These are phyloP conservation scores for Ailuropoda melanoleuca DNA, from an alignment of 2,113 vertebrate species.

Conservation along the genomic window DNA sequence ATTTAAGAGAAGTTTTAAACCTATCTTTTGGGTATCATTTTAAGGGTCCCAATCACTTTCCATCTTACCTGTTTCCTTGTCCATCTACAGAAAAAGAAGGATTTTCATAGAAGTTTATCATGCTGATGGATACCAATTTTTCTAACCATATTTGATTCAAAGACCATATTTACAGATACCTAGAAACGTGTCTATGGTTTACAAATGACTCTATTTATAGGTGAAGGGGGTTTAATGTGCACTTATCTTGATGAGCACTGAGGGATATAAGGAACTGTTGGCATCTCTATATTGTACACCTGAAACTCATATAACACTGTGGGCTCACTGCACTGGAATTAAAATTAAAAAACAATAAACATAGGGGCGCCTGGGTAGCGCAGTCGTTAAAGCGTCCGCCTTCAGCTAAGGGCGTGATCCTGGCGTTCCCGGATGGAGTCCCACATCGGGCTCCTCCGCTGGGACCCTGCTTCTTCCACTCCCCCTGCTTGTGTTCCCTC, in stretches of 20 bases:
- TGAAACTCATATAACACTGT: background rate
- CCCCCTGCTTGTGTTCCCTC: no score
- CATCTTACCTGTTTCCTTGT: background rate
- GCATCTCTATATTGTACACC: background rate
- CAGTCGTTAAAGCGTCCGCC: no score
- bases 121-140: background rate
- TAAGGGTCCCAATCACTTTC: background rate
- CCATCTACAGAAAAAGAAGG: background rate
- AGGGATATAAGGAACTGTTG: background rate
- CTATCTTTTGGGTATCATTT: background rate
- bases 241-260: background rate
- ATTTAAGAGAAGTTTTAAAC: constrained; percentile 15
- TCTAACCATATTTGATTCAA: background rate
- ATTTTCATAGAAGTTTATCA: background rate
- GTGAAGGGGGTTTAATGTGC: background rate
- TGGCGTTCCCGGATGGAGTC: no score
- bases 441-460: no score
- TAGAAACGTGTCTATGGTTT: constrained; percentile 15
- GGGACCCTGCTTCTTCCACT: no score
- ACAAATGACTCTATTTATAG: background rate
- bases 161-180: background rate
- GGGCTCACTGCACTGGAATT: background rate
- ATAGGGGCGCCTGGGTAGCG: no score
- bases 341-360: background rate
- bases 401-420: no score